Evolutionary conservation across 2,888 invertebrate species (phyloP).

Genomic region (Euplexia lucipara): DNA sequence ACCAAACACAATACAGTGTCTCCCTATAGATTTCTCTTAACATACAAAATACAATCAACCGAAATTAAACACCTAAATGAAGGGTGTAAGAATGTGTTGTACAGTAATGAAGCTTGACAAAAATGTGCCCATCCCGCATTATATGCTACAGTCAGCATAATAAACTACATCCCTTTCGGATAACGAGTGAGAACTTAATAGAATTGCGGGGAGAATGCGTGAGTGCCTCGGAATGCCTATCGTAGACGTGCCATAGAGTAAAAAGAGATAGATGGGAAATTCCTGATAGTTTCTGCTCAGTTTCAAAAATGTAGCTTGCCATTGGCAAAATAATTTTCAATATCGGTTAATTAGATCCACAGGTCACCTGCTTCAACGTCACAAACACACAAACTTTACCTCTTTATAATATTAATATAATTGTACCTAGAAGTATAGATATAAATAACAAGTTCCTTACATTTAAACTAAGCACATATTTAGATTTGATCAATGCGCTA

Average conservation of each 20-base stretch:
- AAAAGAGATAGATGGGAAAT: not conserved
- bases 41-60: conserved; percentile 6
- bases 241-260: conserved; percentile 35
- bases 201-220: conserved; percentile 60
- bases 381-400: too few relatives aligned
- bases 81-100: conserved; percentile 40
- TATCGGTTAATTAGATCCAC: too few relatives aligned
- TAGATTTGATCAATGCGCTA: too few relatives aligned
- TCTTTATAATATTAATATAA: too few relatives aligned
- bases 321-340: too few relatives aligned
- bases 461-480: too few relatives aligned
- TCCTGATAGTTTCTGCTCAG: too few relatives aligned
- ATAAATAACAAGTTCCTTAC: too few relatives aligned
- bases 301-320: not conserved
- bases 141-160: conserved; percentile 58
- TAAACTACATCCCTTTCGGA: conserved; percentile 65
- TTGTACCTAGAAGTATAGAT: too few relatives aligned
- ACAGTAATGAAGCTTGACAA: conserved; percentile 46
- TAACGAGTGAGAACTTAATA: conserved; percentile 67
- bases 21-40: not conserved
- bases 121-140: conserved; percentile 47
- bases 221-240: conserved; percentile 56
- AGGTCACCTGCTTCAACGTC: too few relatives aligned
- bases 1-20: too few relatives aligned
- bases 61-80: conserved; percentile 46